These are phyloP conservation scores for Ferrisia virgata DNA, from an alignment of 2,888 invertebrate species.

Conservation along the genomic window DNA sequence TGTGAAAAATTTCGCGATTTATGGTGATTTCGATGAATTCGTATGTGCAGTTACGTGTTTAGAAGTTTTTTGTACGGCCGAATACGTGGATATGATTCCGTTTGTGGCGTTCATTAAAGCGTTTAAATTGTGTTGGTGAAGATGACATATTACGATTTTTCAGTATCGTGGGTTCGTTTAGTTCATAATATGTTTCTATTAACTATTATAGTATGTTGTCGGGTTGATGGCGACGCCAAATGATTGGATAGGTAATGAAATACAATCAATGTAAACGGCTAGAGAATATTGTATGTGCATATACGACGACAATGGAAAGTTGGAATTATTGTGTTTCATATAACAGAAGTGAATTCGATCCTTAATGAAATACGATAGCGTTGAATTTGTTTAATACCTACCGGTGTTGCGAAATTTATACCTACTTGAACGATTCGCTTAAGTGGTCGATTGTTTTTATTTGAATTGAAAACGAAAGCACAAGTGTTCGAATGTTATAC, in stretches of 20 bases:
- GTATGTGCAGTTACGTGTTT: neutral
- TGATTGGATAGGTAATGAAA: neutral
- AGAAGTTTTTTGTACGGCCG: neutral
- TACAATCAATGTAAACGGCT: neutral
- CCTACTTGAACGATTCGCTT: neutral
- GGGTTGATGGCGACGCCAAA: neutral
- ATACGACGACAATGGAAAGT: neutral
- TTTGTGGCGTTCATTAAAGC: neutral
- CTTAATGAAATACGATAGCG: neutral
- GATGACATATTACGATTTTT: conserved; percentile 1
- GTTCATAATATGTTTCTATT: neutral
- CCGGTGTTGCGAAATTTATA: conserved; percentile 15
- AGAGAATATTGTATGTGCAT: neutral
- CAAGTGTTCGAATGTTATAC: neutral
- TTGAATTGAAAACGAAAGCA: neutral
- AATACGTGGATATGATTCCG: neutral
- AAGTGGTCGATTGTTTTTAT: neutral
- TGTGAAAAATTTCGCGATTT: neutral
- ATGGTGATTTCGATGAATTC: neutral
- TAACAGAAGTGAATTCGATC: neutral
- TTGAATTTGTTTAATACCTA: neutral
- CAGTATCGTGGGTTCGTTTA: neutral
- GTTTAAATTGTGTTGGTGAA: neutral
- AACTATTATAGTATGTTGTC: neutral
- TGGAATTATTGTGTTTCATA: neutral